Base-by-base conservation (phyloP, 2,113 vertebrate genomes). In the Holacanthus passer region DNA sequence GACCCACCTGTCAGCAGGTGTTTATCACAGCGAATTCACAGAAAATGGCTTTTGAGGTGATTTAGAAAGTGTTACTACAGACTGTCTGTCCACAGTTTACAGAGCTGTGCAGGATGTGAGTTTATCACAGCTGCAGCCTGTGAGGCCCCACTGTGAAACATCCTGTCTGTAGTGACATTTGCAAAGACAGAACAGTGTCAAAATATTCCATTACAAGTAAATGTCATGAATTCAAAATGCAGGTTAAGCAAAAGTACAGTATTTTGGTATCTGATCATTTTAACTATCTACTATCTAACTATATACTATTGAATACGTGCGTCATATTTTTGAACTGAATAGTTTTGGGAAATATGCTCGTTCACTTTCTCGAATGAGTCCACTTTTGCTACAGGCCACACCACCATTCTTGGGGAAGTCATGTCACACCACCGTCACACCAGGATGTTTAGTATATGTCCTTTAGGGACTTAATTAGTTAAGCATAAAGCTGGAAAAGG, bases 31-130 rank as follows among this genome's bases (percentile, higher is more conserved):
- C 47, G 48, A 7, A 79, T 74, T 0, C 60, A 12, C 48, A 71
- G 60, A 76, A 79, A 83, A 45, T 70, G 58, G 55, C 1, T 35
- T 45, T 56, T 62, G 52, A 55, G 71, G 39, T 56, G 0, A 41
- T 75, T 60, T 31, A n/a, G 6, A 55, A 29, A 29, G 77, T 63
- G 27, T 58, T 63, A 22, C 80, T 1, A 13, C 47, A 37, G 67
- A 47, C n/a, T 14, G 0, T 66, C 52, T 66, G 37, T 39, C 11
- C 11, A 5, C 0, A 39, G 41, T 83, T n/a, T 35, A 7, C 31
- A 4, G 41, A 4, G 7, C 29, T 24, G 74, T 24, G 52, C 19
- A 24, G 13, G 0, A 48, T 27, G 48, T 45, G 70, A 74, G 68
- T 32, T 52, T 20, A 14, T 47, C 50, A 2, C 71, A 66, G 22